Percentiles rank a stretch among this genome's conserved stretches.
phyloP scores from a whole-genome alignment of 1,140 invertebrate species.

The Orius laevigatus region DNA sequence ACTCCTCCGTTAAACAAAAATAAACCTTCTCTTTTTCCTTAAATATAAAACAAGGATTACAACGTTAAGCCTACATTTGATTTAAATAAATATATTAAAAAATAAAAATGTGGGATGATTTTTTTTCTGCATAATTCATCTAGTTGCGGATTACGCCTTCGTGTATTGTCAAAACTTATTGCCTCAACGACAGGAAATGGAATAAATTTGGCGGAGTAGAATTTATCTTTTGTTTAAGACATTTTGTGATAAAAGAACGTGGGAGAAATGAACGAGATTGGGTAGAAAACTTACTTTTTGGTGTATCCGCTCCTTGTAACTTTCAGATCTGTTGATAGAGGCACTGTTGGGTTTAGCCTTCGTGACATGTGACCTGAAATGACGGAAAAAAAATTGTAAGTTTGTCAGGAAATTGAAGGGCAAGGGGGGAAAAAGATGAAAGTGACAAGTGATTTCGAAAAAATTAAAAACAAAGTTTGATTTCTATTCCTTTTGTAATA shows the following conservation, averaged over 20 bases:
- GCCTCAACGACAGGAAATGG: not conserved
- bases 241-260: slow-evolving; percentile 1
- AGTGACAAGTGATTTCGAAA: too few relatives aligned
- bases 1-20: too few relatives aligned
- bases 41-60: too few relatives aligned
- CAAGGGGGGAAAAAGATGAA: too few relatives aligned
- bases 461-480: too few relatives aligned
- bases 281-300: slow-evolving; percentile 31
- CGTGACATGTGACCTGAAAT: slow-evolving; percentile 21
- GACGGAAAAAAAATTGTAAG: slow-evolving; percentile 4
- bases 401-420: not conserved
- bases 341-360: slow-evolving; percentile 27
- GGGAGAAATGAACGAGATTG: not conserved
- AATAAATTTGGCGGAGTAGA: not conserved
- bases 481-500: too few relatives aligned
- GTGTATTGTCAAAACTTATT: too few relatives aligned
- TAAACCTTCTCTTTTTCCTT: too few relatives aligned
- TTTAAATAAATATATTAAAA: too few relatives aligned
- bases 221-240: not conserved
- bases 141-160: not conserved
- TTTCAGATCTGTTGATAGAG: slow-evolving; percentile 42
- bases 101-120: too few relatives aligned
- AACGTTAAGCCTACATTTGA: too few relatives aligned
- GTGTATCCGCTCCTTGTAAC: slow-evolving; percentile 41
- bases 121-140: not conserved